Conservation (phyloP, 2,888 invertebrate genomes). For the Sabellastarte sp. region DNA sequence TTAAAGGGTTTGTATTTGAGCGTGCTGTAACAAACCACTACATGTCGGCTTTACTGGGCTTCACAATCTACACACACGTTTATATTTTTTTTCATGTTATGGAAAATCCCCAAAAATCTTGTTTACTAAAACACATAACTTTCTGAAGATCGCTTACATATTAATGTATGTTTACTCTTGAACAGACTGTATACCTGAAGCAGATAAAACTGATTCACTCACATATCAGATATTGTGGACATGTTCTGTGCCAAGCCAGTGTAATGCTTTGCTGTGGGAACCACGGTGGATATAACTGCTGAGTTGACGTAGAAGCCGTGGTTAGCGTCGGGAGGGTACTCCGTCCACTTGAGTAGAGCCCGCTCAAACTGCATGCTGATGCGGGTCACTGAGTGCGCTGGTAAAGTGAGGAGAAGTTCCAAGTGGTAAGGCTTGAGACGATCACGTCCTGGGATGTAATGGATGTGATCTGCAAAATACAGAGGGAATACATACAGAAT, state of each 20-base stretch:
- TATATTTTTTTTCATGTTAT: too few relatives aligned
- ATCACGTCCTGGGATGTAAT: conserved; percentile 74
- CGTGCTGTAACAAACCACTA: too few relatives aligned
- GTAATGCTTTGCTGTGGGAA: conserved; percentile 73
- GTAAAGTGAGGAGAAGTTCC: conserved; percentile 76
- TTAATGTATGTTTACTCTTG: too few relatives aligned
- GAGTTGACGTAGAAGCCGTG: conserved; percentile 96
- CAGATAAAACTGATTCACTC: conserved; percentile 5
- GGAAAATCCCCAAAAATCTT: too few relatives aligned
- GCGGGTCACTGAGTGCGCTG: conserved; percentile 76
- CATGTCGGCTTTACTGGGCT: too few relatives aligned
- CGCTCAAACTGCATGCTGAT: conserved; percentile 89
- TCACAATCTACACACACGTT: too few relatives aligned
- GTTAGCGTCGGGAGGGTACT: conserved; percentile 99
- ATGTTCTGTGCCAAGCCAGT: conserved; percentile 75
- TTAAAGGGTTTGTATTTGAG: too few relatives aligned
- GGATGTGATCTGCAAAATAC: conserved; percentile 33
- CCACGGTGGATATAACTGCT: conserved; percentile 75
- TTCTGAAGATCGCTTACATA: too few relatives aligned
- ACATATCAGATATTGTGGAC: conserved; percentile 64
- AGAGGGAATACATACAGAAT: not conserved
- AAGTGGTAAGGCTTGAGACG: conserved; percentile 82
- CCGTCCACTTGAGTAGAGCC: conserved; percentile 96
- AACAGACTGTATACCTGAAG: too few relatives aligned
- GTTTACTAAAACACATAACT: too few relatives aligned